Base-by-base conservation (phyloP, 2,113 vertebrate species). In the Crotalus tigris region DNA sequence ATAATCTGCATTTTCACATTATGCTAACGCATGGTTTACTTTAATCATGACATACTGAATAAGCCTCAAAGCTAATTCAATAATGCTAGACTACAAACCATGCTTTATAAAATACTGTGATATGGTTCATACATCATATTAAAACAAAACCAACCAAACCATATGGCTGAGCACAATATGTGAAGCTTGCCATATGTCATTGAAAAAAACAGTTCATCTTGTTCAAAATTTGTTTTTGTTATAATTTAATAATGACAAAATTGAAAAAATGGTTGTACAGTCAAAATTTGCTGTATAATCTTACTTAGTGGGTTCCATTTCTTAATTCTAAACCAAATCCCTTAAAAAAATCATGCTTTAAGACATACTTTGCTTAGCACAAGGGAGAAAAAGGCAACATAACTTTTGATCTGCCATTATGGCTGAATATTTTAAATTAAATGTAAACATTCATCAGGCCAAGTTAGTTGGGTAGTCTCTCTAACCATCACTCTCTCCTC, bases 381-480 rank as follows among this genome's bases (percentile, higher is more conserved):
- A 24, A 88, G 86, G 54, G 54, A 53, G 15, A 49, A 90, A 5
- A 90, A 85, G 29, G n/a, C 19, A 85, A 54, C 21, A 44, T 26
- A 46, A 44, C 46, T 53, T 21, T 15, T 21, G 55, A 90, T 86
- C 46, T 61, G 23, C 44, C n/a, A 61, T 58, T 85, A 29, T 33
- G 17, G 21, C 29, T 53, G 75, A 49, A 90, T 57, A 93, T 44
- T 23, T 90, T 90, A 75, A 93, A 93, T 90, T 53, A 86, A 61
- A 15, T 86, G 75, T 90, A 90, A 90, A 90, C 88, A 87, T 29
- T 23, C 21, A 61, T 26, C 75, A 86, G 46, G 49, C 85, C 57
- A 26, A 15, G 29, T n/a, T 86, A 17, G 13, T 29, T 24, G 26
- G 29, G 85, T 49, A n/a, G 21, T 86, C 29, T 12, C 46, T 53